Conservation (phyloP, 1,140 invertebrate genomes). For the Scaptomyza hsui region DNA sequence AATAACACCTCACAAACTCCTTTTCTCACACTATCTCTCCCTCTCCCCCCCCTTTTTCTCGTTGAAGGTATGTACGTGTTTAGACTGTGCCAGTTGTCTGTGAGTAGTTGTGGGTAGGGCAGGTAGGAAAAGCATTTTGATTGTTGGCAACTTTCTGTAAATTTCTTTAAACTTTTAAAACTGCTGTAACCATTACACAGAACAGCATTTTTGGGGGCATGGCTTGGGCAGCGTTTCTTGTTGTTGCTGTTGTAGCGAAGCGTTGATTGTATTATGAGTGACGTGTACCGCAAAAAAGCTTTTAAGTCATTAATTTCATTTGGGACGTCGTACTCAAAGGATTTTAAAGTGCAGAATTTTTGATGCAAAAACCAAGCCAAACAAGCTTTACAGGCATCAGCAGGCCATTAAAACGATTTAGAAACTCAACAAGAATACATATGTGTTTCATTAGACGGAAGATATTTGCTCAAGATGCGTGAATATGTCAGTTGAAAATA, state of each 20-base stretch:
- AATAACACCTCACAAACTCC: constrained; percentile 31
- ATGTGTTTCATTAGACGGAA: constrained; percentile 38
- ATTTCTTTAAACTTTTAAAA: constrained; percentile 64
- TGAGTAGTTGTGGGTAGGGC: constrained; percentile 1
- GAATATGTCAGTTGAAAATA: constrained; percentile 61
- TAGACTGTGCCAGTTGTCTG: constrained; percentile 25
- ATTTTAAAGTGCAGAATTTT: constrained; percentile 73
- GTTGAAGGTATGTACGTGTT: constrained; percentile 47
- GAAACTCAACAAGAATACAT: neutral
- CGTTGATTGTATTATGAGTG: constrained; percentile 81
- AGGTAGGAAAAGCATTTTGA: constrained; percentile 66
- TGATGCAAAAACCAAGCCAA: constrained; percentile 32
- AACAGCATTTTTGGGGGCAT: constrained; percentile 45
- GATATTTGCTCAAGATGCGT: constrained; percentile 51
- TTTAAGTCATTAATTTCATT: constrained; percentile 81
- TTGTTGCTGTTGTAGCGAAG: constrained; percentile 55
- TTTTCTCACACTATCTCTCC: constrained; percentile 3
- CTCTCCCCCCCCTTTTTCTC: constrained; percentile 20
- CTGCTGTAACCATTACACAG: constrained; percentile 60
- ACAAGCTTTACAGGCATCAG: constrained; percentile 8
- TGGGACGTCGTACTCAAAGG: constrained; percentile 67
- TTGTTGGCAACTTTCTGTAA: constrained; percentile 65
- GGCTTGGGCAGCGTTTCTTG: constrained; percentile 25
- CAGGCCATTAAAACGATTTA: constrained; percentile 22
- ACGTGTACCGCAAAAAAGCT: constrained; percentile 79